Evolutionary conservation across 2,797 vertebrate species (phyloP).

Genomic region (Pipistrellus pygmaeus): DNA sequence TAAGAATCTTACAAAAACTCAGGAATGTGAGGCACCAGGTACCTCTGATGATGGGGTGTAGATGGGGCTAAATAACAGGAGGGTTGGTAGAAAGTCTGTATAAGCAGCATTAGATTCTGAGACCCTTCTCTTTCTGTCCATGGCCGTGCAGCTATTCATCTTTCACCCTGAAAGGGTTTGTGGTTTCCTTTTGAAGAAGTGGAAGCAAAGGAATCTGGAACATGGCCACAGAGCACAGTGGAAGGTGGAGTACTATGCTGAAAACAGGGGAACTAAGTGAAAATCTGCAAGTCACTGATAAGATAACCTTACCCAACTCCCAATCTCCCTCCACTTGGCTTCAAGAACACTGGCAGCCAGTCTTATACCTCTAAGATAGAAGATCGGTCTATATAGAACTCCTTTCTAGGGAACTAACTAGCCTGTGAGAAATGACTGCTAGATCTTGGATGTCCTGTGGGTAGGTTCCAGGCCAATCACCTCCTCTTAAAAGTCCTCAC

Average conservation of each 20-base stretch:
- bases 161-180: neutral
- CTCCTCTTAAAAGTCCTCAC: neutral
- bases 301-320: neutral
- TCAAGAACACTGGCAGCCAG: neutral
- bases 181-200: conserved; percentile 22
- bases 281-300: neutral
- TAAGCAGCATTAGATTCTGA: neutral
- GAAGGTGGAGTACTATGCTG: neutral
- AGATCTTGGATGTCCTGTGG: neutral
- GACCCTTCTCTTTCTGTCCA: neutral
- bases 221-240: neutral
- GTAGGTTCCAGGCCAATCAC: conserved; percentile 36
- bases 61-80: neutral
- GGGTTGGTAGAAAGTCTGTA: neutral
- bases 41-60: neutral
- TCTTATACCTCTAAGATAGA: neutral
- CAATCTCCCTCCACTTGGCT: neutral
- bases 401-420: conserved; percentile 32
- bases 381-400: neutral
- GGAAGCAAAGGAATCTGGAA: neutral
- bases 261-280: neutral
- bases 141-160: neutral
- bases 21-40: neutral
- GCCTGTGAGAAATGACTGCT: conserved; percentile 33
- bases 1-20: neutral